Evolutionary conservation across 1,140 invertebrate species (phyloP).

Genomic region (Heliconius eleuchia): DNA sequence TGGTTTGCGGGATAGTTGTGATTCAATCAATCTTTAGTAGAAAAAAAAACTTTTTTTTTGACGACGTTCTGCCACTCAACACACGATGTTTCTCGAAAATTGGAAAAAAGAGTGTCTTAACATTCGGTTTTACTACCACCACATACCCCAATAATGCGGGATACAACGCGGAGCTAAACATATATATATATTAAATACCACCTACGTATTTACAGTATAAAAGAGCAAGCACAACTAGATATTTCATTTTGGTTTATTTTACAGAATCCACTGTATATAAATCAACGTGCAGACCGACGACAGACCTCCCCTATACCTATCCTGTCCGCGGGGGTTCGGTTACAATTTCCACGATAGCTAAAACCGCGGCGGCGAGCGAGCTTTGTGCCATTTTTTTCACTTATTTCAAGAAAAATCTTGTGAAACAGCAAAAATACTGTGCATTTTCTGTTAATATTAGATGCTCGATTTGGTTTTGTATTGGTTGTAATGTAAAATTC

Average conservation of each 20-base stretch:
- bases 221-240: not conserved
- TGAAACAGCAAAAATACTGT: not conserved
- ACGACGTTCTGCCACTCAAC: too few relatives aligned
- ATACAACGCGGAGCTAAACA: too few relatives aligned
- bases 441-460: not conserved
- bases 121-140: too few relatives aligned
- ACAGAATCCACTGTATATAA: not conserved
- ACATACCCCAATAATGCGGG: too few relatives aligned
- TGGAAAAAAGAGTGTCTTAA: too few relatives aligned
- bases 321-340: conserved; percentile 5
- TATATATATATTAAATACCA: too few relatives aligned
- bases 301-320: not conserved
- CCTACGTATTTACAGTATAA: not conserved
- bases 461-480: not conserved
- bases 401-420: conserved; percentile 4
- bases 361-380: not conserved
- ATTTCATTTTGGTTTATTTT: not conserved
- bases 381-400: conserved; percentile 6
- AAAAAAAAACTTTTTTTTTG: too few relatives aligned
- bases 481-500: not conserved
- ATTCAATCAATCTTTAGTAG: too few relatives aligned
- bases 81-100: too few relatives aligned
- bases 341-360: conserved; percentile 1
- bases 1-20: too few relatives aligned
- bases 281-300: conserved; percentile 1